Evolutionary conservation across 2,888 invertebrate genomes (phyloP).

Genomic region (Noctua janthe): DNA sequence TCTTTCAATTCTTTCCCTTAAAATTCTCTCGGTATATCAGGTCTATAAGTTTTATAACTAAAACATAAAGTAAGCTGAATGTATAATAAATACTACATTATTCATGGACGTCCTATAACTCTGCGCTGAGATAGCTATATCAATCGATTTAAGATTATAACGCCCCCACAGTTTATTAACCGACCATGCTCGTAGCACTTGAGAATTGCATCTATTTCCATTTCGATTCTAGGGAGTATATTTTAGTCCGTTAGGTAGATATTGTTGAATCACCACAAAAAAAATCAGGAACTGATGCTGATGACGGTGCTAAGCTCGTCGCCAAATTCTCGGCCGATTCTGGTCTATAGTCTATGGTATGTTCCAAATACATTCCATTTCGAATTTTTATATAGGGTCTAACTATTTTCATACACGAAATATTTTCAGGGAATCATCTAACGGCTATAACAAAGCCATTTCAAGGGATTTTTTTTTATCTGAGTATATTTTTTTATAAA

Average conservation of each 20-base stretch:
- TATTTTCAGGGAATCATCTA: too few species aligned
- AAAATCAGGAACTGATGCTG: background rate
- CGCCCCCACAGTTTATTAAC: conserved; percentile 45
- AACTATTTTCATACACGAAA: too few species aligned
- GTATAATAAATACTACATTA: conserved; percentile 46
- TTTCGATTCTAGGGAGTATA: background rate
- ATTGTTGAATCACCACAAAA: background rate
- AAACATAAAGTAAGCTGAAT: conserved; percentile 14
- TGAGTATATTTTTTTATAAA: too few species aligned
- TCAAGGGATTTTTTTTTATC: too few species aligned
- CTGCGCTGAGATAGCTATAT: conserved; percentile 42
- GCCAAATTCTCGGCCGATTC: too few species aligned
- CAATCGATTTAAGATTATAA: conserved; percentile 55
- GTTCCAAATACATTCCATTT: too few species aligned
- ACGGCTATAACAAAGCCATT: too few species aligned
- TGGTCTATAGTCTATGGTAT: too few species aligned
- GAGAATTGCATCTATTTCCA: conserved; percentile 11
- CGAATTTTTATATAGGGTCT: too few species aligned
- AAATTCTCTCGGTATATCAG: background rate
- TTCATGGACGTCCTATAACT: conserved; percentile 49
- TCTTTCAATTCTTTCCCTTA: background rate
- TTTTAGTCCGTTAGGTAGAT: background rate
- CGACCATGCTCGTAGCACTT: conserved; percentile 6
- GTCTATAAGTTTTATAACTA: conserved; percentile 10
- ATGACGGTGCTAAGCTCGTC: too few species aligned